Percentiles rank a stretch among this genome's conserved stretches.
Evolutionary conservation across 2,113 vertebrate species (phyloP).

Genomic region (Scytalopus superciliaris): DNA sequence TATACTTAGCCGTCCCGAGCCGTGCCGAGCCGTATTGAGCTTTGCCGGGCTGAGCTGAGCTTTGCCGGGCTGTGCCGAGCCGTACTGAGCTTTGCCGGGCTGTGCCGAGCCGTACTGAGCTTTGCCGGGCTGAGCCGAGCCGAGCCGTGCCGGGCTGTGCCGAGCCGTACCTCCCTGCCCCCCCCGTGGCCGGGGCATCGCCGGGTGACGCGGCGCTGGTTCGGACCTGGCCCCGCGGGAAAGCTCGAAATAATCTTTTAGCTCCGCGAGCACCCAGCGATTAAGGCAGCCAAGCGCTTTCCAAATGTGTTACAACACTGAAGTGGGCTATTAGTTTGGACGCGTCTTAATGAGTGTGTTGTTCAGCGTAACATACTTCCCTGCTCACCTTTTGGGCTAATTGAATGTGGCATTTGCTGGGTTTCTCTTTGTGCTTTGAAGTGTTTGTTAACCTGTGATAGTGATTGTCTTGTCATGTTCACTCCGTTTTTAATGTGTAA

Average conservation of each 20-base stretch:
- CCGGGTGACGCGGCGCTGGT: not conserved
- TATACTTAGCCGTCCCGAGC: too few species aligned
- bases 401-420: not conserved
- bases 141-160: too few species aligned
- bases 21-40: too few species aligned
- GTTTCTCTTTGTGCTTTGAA: not conserved
- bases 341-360: not conserved
- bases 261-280: not conserved
- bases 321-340: not conserved
- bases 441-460: not conserved
- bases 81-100: not conserved
- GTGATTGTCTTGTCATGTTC: not conserved
- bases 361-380: not conserved
- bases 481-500: not conserved
- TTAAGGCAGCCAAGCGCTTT: not conserved
- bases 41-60: too few species aligned
- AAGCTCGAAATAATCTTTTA: not conserved
- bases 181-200: accelerated
- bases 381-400: not conserved
- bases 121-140: too few species aligned
- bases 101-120: too few species aligned
- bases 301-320: not conserved
- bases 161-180: not conserved
- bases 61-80: accelerated
- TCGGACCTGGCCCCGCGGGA: not conserved